phyloP scores from a whole-genome alignment of 2,113 vertebrate species.

The Pleuronectes platessa region DNA sequence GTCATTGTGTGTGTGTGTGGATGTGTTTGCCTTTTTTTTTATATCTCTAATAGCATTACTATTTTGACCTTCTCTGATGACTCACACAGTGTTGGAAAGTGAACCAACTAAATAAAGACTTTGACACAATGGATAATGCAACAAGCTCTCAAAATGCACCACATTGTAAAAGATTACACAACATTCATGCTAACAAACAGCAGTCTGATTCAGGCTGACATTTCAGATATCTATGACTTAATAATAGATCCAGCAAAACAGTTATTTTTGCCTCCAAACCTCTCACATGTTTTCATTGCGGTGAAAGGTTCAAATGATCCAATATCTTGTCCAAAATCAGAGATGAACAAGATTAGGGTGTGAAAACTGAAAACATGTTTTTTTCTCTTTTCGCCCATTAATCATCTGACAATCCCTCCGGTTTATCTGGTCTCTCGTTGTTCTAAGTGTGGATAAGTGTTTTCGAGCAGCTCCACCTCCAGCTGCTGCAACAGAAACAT shows the following conservation, averaged over 20 bases:
- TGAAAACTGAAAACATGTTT: neutral
- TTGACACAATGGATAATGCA: neutral
- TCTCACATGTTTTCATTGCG: conserved; percentile 1
- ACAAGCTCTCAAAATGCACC: neutral
- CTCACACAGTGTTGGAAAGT: neutral
- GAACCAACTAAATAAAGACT: neutral
- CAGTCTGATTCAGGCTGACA: neutral
- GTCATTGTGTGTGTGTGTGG: conserved; percentile 37
- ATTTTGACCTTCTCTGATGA: conserved; percentile 34
- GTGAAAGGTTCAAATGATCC: neutral
- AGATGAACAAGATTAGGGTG: neutral
- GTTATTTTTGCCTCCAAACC: neutral
- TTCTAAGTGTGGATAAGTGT: neutral
- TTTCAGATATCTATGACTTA: neutral
- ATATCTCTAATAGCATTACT: conserved; percentile 31
- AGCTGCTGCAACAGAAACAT: too few species aligned
- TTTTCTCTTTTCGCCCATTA: neutral
- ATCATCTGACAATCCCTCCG: neutral
- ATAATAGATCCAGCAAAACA: too few species aligned
- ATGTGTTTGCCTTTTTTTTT: conserved; percentile 41
- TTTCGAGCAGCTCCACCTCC: too few species aligned
- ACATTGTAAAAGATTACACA: neutral
- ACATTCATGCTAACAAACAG: neutral
- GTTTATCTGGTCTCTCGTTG: neutral
- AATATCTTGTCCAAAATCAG: neutral